phyloP scores from a whole-genome alignment of 2,797 vertebrate genomes.

The Cyclopterus lumpus region DNA sequence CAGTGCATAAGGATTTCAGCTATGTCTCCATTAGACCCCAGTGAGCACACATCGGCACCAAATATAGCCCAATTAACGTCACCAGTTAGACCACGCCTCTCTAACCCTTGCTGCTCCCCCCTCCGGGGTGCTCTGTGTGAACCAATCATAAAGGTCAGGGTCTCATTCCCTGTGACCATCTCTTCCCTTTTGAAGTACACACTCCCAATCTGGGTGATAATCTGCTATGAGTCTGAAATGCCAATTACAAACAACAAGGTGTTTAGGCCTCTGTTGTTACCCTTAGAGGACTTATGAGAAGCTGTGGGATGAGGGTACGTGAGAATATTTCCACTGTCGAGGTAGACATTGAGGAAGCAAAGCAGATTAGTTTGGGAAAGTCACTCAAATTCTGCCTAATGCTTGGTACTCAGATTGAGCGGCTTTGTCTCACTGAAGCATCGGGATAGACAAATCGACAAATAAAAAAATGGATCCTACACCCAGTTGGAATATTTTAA shows the following conservation, averaged over 20 bases:
- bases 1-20: slow-evolving; percentile 81
- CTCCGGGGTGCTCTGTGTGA: slow-evolving; percentile 68
- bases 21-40: slow-evolving; percentile 81
- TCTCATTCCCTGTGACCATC: slow-evolving; percentile 73
- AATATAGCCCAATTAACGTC: slow-evolving; percentile 86
- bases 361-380: slow-evolving; percentile 40
- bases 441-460: background rate
- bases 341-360: slow-evolving; percentile 47
- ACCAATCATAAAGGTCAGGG: slow-evolving; percentile 82
- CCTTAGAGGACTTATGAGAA: slow-evolving; percentile 55
- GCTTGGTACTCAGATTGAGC: background rate
- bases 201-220: slow-evolving; percentile 79
- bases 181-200: slow-evolving; percentile 76
- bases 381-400: slow-evolving; percentile 13
- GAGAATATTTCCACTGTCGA: slow-evolving; percentile 52
- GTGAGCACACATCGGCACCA: slow-evolving; percentile 74
- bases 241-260: slow-evolving; percentile 79
- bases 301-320: slow-evolving; percentile 35
- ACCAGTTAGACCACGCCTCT: slow-evolving; percentile 66
- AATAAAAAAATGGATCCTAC: background rate
- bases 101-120: slow-evolving; percentile 55
- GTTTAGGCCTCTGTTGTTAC: slow-evolving; percentile 65
- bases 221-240: slow-evolving; percentile 81
- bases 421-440: background rate
- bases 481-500: background rate